phyloP scores from a whole-genome alignment of 2,888 invertebrate species.

The Holacanthella duospinosa region DNA sequence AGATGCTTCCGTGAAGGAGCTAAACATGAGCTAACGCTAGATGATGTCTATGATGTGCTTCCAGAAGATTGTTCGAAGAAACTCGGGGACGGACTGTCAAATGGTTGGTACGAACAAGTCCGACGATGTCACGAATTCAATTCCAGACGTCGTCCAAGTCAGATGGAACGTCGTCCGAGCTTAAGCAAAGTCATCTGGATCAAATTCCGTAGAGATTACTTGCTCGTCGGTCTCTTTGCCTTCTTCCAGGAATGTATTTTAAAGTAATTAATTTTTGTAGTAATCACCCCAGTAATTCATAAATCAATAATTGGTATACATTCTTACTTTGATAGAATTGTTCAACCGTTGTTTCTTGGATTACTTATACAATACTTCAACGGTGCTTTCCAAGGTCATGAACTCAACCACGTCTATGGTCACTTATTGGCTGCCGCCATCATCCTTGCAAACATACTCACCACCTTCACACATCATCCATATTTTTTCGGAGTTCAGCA shows the following conservation, averaged over 20 bases:
- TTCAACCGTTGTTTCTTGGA: slow-evolving; percentile 33
- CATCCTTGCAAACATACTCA: slow-evolving; percentile 27
- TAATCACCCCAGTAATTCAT: too few relatives aligned
- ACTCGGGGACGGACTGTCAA: slow-evolving; percentile 54
- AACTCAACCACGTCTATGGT: slow-evolving; percentile 36
- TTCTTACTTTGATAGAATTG: slow-evolving; percentile 24
- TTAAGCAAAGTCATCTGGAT: slow-evolving; percentile 40
- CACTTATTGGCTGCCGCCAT: slow-evolving; percentile 41
- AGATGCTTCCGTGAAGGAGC: slow-evolving; percentile 65
- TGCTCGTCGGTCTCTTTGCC: slow-evolving; percentile 41
- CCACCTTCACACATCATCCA: slow-evolving; percentile 41
- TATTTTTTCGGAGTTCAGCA: slow-evolving; percentile 49
- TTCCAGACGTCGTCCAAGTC: background rate
- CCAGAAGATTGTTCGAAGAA: slow-evolving; percentile 56
- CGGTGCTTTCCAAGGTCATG: slow-evolving; percentile 22
- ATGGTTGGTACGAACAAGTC: slow-evolving; percentile 24
- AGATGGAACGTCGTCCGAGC: slow-evolving; percentile 39
- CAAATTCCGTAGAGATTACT: slow-evolving; percentile 41
- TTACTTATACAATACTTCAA: slow-evolving; percentile 32
- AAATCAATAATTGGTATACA: background rate
- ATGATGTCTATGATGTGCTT: slow-evolving; percentile 63
- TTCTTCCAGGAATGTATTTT: slow-evolving; percentile 41
- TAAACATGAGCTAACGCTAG: slow-evolving; percentile 57
- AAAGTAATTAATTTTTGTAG: too few relatives aligned
- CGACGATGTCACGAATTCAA: slow-evolving; percentile 10